A percentile compares a stretch with the other conserved stretches of the same genome.
Evolutionary conservation across 2,797 vertebrate species (phyloP).

Genomic region (Poecilia wingei): DNA sequence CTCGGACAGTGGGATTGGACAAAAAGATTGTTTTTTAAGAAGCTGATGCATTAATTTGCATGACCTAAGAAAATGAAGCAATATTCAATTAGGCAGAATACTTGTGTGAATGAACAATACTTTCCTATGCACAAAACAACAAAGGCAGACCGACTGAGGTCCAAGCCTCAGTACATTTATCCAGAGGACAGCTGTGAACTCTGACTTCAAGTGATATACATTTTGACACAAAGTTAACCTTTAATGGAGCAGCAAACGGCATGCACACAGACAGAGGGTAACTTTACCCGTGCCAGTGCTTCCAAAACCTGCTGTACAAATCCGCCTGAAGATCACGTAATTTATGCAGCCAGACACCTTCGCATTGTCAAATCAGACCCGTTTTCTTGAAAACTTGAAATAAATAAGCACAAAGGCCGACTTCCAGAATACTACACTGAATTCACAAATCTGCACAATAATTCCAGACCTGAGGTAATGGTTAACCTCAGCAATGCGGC

Average conservation of each 20-base stretch:
- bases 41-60: not conserved
- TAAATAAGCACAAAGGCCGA: too few species aligned
- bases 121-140: not conserved
- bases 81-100: not conserved
- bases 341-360: constrained; percentile 1
- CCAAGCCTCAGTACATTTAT: not conserved
- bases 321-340: not conserved
- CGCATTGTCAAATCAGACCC: not conserved
- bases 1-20: constrained; percentile 1
- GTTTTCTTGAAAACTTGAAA: not conserved
- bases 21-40: not conserved
- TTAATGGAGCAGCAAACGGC: not conserved
- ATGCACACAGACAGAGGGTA: not conserved
- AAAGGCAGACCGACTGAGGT: not conserved
- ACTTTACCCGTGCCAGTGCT: not conserved
- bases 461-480: not conserved
- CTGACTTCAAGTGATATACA: not conserved
- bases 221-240: not conserved
- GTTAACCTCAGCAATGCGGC: not conserved
- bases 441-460: not conserved
- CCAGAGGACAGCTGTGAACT: not conserved
- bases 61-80: not conserved
- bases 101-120: not conserved
- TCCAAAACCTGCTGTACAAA: constrained; percentile 13
- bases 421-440: not conserved